phyloP scores from a whole-genome alignment of 2,797 vertebrate species.

The Ibycter americanus region DNA sequence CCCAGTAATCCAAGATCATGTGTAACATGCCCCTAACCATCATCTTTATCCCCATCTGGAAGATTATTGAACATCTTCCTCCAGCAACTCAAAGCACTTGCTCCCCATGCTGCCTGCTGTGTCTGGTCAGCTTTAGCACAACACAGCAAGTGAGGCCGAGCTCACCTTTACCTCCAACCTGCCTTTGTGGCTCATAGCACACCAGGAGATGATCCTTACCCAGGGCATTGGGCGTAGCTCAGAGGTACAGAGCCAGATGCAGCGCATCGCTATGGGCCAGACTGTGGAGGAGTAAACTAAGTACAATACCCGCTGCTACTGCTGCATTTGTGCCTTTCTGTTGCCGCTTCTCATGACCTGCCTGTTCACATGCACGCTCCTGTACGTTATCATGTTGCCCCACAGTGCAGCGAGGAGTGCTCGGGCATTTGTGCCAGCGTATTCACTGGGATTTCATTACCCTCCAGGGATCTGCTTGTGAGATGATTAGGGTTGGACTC shows the following conservation, averaged over 20 bases:
- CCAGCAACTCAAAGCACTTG: background rate
- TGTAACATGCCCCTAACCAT: background rate
- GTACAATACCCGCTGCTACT: background rate
- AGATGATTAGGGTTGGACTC: background rate
- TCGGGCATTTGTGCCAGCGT: background rate
- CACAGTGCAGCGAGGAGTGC: background rate
- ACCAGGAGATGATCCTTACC: fast-evolving
- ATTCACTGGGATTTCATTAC: background rate
- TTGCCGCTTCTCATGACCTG: background rate
- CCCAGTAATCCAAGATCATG: background rate
- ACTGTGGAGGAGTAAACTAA: background rate
- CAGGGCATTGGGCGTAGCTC: background rate
- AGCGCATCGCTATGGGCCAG: background rate
- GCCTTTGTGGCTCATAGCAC: background rate
- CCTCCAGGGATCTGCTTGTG: background rate
- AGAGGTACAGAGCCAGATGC: background rate
- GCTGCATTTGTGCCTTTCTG: background rate
- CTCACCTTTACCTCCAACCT: background rate
- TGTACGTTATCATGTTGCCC: background rate
- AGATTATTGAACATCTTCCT: background rate
- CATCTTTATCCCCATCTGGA: background rate
- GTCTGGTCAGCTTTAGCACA: background rate
- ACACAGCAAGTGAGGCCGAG: background rate
- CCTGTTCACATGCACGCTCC: background rate
- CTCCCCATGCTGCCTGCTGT: background rate